Evolutionary conservation across 2,113 vertebrate species (phyloP), one percentile per base, ranked within the genome.

Genomic region (Craseonycteris thonglongyai): DNA sequence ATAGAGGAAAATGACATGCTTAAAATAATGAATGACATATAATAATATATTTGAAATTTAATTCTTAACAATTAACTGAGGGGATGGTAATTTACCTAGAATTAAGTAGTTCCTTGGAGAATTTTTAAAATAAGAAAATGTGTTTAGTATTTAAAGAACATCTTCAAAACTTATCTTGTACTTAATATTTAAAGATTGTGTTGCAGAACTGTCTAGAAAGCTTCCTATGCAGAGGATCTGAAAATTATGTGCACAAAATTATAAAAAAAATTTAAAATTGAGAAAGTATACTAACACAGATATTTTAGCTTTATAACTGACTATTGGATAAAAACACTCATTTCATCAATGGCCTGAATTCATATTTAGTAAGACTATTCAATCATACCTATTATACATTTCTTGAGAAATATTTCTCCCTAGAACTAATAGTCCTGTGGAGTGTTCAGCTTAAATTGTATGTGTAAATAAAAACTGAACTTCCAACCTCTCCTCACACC

Each of bases 391-490:
- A n/a, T n/a, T n/a, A n/a, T n/a, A 83, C n/a, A 94, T 91, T 79
- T 24, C 40, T 74, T 93, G 51, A 61, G 42, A 83, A 96, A 89
- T 65, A 80, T 80, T 96, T 91, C 75, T 91, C n/a, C 47, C 95
- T 96, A 90, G 95, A 95, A 68, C 40, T 76, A 91, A 79, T 79
- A 91, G 69, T 76, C 82, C n/a, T 91, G 42, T 96, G 75, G 51
- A 93, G 75, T 95, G 18, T 78, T 92, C 45, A 93, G 74, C 45
- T 93, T 95, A 96, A 96, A 96, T 90, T 94, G 89, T 95, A 89
- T 94, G 88, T 91, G 42, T 96, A 96, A 97, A 97, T 97, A 89
- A 96, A 95, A 96, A 65, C 74, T 91, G 78, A 95, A 96, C 93
- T 97, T 93, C 89, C 86, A 88, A 93, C 95, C 85, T 93, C 96